Base-by-base conservation (phyloP, 2,888 invertebrate species). In the Meghimatium bilineatum region DNA sequence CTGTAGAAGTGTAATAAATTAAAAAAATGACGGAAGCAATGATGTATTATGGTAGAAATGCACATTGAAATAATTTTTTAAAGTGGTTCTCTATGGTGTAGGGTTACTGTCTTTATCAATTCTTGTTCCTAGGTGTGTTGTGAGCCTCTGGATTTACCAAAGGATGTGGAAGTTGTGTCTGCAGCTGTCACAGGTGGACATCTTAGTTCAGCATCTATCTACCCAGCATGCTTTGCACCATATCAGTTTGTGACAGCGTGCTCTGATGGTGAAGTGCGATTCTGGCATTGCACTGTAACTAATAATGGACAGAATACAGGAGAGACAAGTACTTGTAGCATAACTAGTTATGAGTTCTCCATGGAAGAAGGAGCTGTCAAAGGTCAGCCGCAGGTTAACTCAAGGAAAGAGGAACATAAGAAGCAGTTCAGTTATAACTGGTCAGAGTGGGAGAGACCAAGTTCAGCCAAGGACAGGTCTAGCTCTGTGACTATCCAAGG, bases 211-310 rank as follows among this genome's bases (percentile, higher is more conserved):
- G 98, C 99, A 0, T 98, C 98, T 38, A 98, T 99, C 90, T 99
- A 99, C 94, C 99, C 99, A 8, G 99, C 99, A n/a, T 99, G 99
- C 94, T 96, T 98, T 91, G 98, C 99, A 0, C 99, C 99, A 0
- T 99, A 99, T 93, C 97, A 98, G 86, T 95, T 99, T 85, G 97
- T 97, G 0, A 98, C 99, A 0, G 98, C 98, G 0, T 99, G 99
- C 92, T 96, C 97, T 23, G 99, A 99, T 92, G 97, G 98, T 0
- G 77, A 84, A 74, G 80, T 87, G n/a, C 88, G 92, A 17, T 91
- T 92, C 86, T 92, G 92, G 92, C 90, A 91, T 72, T 94, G 94
- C 86, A 86, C 90, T 29, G 83, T 90, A 49, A 67, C 75, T 14
- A 72, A 75, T 32, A 79, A 83, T 36, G 75, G 72, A 29, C 76